Conservation (phyloP, 53 echinoderm and acorn worm species). For the Mesocentrotus franciscanus region DNA sequence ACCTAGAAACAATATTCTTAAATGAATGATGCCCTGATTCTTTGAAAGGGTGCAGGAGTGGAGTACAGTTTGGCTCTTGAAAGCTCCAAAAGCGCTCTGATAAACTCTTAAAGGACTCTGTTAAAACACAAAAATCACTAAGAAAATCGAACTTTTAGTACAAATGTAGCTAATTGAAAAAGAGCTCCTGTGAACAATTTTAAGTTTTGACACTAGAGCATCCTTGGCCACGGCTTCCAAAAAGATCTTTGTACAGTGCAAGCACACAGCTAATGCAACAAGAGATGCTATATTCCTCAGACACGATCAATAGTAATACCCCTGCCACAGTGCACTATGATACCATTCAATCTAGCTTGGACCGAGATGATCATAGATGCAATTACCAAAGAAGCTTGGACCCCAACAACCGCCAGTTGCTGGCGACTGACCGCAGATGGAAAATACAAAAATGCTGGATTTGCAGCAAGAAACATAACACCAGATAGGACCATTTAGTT, state of each 20-base stretch:
- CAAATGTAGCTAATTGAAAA: no score
- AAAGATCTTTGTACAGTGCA: neutral
- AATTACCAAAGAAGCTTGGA: neutral
- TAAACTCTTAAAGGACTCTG: no score
- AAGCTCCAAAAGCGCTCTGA: no score
- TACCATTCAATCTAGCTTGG: neutral
- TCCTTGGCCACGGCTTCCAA: neutral
- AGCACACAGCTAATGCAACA: neutral
- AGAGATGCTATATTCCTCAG: constrained; percentile 1
- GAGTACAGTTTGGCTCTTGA: neutral
- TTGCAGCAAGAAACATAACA: neutral
- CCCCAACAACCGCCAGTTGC: neutral
- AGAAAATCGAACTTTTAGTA: no score
- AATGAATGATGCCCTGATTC: neutral
- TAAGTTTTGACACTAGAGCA: no score
- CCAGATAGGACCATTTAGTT: neutral
- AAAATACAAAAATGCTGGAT: neutral
- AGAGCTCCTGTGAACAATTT: no score
- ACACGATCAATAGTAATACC: neutral
- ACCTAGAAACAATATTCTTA: neutral
- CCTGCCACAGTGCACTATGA: neutral
- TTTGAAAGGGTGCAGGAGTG: neutral
- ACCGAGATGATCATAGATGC: neutral
- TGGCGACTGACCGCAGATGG: constrained; percentile 1
- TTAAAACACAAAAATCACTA: no score